Conservation (phyloP, 2,797 vertebrate species). For the Gymnoscopelus braueri region DNA sequence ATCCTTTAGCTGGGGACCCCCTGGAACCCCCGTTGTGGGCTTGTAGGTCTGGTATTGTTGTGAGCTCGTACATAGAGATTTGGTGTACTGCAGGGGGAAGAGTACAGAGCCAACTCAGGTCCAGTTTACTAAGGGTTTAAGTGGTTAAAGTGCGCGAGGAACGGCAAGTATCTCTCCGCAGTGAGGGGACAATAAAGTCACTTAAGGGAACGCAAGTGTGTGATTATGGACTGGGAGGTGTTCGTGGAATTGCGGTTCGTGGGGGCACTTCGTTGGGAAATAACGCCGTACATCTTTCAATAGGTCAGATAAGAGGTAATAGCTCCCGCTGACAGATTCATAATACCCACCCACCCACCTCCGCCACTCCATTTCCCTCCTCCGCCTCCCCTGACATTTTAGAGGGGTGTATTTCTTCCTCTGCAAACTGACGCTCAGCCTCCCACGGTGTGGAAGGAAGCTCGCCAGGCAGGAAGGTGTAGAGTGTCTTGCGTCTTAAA, state of each 20-base stretch:
- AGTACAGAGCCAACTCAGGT: no score
- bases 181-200: slow-evolving; percentile 65
- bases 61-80: no score
- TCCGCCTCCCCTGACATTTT: slow-evolving; percentile 69
- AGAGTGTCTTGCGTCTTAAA: slow-evolving; percentile 45
- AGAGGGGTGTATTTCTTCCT: slow-evolving; percentile 32
- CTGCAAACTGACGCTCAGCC: slow-evolving; percentile 23
- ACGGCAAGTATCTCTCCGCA: slow-evolving; percentile 52
- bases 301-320: slow-evolving; percentile 65
- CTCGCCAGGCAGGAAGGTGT: slow-evolving; percentile 34
- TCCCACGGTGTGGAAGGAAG: slow-evolving; percentile 21
- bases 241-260: slow-evolving; percentile 20
- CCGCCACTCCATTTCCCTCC: slow-evolving; percentile 57
- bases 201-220: slow-evolving; percentile 54
- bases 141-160: slow-evolving; percentile 47
- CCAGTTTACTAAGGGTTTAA: no score
- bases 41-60: no score
- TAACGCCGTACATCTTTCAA: slow-evolving; percentile 60
- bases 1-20: no score
- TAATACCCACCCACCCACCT: background rate
- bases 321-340: slow-evolving; percentile 56
- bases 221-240: slow-evolving; percentile 55
- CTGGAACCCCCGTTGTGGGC: no score
- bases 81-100: no score
- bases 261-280: slow-evolving; percentile 52